A percentile compares a stretch with the other conserved stretches of the same genome.
These are phyloP conservation scores for Rhopilema esculentum DNA, from an alignment of 30 jellyfish, hydroid and myxozoan species.

Conservation along the genomic window DNA sequence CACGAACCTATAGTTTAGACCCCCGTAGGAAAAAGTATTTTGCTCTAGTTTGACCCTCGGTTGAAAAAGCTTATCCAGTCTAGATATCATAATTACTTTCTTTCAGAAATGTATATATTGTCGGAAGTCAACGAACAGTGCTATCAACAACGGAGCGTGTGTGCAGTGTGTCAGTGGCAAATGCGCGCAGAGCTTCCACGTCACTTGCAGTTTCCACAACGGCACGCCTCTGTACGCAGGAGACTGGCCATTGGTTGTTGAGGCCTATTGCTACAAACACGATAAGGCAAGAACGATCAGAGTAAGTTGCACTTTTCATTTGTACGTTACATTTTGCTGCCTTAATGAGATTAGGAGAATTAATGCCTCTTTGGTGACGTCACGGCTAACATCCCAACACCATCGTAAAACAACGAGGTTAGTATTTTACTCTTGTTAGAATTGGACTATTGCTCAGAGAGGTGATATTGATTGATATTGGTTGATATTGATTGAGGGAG, in stretches of 20 bases:
- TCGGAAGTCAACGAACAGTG: slow-evolving; percentile 38
- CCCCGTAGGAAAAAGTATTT: too few relatives aligned
- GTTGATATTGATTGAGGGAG: too few relatives aligned
- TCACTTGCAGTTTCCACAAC: slow-evolving; percentile 88
- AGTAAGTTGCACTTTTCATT: slow-evolving; percentile 1
- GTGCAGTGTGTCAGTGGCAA: slow-evolving; percentile 86
- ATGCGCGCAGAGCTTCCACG: slow-evolving; percentile 90
- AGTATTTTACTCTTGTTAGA: too few relatives aligned
- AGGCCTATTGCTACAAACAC: slow-evolving; percentile 82
- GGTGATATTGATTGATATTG: too few relatives aligned
- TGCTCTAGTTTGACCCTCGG: too few relatives aligned
- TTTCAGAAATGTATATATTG: slow-evolving; percentile 83
- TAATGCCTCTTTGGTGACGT: too few relatives aligned
- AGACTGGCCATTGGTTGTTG: slow-evolving; percentile 92
- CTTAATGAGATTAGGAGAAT: background rate
- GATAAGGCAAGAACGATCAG: slow-evolving; percentile 37
- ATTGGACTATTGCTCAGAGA: too few relatives aligned
- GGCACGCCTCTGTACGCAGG: slow-evolving; percentile 82
- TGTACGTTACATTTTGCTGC: background rate
- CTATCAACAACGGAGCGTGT: slow-evolving; percentile 68
- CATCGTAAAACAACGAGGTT: too few relatives aligned
- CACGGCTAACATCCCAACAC: too few relatives aligned
- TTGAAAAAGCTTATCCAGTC: too few relatives aligned
- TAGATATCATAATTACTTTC: background rate
- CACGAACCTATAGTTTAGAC: too few relatives aligned